Base-by-base conservation (phyloP, 2,113 vertebrate genomes). In the Ophthalmolycus amberensis region DNA sequence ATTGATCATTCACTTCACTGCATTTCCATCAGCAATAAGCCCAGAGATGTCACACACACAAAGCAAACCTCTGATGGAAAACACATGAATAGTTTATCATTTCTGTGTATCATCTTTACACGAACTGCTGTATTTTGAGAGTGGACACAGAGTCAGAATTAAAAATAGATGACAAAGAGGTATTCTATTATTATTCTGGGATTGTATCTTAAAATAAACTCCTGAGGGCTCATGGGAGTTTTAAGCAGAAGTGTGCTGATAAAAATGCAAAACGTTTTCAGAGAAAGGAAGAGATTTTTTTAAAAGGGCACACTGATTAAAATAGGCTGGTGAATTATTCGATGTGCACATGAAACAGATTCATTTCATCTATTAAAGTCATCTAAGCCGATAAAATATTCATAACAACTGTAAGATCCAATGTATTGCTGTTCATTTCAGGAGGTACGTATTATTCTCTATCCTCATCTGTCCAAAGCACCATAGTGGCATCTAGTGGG, bases 401-500 rank as follows among this genome's bases (percentile, higher is more conserved):
- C 12, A 34, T 59, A 32, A 58, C 71, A 60, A 71, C 1, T 18
- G 32, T 58, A 37, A 79, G n/a, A 85, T 40, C 46, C 9, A 54
- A 56, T 48, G 14, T 58, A 12, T 60, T 72, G 12, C 22, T 85
- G 40, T 20, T 84, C 32, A 75, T 76, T 81, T 75, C 14, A 40
- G 32, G 22, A 66, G 40, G 3, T 5, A 1, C 15, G 3, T n/a
- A 16, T 46, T n/a, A 22, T 18, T 6, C 22, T 54, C 42, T 71
- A 44, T 72, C 44, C 59, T 40, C 16, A 9, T 37, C 9, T 18
- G 7, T 75, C 5, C 59, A 79, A 82, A 85, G 85, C 40, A 38
- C 80, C 60, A 83, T 56, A 82, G 82, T 77, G 92, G 25, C 91
- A 93, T 79, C 91, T 93, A 89, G 90, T 93, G 91, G 85, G 2